These are phyloP conservation scores for Corydoras sp. DNA, from an alignment of 2,113 vertebrate genomes.

Conservation along the genomic window DNA sequence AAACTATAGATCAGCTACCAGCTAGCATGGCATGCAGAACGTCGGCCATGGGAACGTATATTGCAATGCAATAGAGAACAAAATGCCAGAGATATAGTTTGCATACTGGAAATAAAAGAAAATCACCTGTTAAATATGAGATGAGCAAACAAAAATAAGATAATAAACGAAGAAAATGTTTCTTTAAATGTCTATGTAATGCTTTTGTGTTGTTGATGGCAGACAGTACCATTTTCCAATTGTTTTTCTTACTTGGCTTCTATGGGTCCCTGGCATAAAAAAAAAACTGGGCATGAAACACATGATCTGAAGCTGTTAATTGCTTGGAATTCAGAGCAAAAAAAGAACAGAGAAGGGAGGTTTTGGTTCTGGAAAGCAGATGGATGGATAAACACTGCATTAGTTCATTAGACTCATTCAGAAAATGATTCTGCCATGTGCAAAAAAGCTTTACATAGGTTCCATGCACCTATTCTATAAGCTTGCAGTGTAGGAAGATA, in stretches of 20 bases:
- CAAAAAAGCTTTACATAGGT: not conserved
- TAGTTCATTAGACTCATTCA: too few relatives aligned
- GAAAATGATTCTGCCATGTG: not conserved
- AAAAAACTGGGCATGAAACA: constrained; percentile 2
- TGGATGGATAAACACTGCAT: too few relatives aligned
- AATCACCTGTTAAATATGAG: not conserved
- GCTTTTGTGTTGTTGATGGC: constrained; percentile 16
- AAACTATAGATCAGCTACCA: constrained; percentile 6
- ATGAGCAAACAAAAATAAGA: constrained; percentile 5
- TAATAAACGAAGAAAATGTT: constrained; percentile 18
- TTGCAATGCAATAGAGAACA: too few relatives aligned
- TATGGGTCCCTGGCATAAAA: not conserved
- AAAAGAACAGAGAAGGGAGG: not conserved
- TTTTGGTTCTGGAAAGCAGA: too few relatives aligned
- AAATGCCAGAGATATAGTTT: too few relatives aligned
- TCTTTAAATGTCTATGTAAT: constrained; percentile 6
- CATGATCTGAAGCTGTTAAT: constrained; percentile 24
- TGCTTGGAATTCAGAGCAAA: constrained; percentile 10
- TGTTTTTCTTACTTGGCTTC: not conserved
- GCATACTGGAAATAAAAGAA: constrained; percentile 6
- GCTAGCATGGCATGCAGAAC: not conserved
- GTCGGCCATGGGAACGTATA: too few relatives aligned
- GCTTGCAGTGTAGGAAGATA: too few relatives aligned
- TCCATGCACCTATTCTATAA: too few relatives aligned
- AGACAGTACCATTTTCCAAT: constrained; percentile 4